Base-by-base conservation (phyloP, 2,113 vertebrate species). In the Tricholaema leucomelas region DNA sequence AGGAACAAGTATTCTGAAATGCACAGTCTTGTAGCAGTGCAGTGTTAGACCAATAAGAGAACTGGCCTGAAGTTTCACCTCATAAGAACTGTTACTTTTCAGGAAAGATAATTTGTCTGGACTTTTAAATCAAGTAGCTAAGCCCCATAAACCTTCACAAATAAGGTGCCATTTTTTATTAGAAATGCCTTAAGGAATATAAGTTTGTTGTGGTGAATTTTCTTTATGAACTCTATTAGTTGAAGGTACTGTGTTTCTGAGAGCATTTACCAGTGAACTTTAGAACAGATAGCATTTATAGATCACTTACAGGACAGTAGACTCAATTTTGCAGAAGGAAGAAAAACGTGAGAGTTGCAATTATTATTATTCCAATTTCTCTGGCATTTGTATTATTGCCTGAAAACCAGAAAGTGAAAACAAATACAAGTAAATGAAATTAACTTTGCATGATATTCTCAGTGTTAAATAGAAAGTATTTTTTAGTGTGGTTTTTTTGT, bases 341-440 rank as follows among this genome's bases (percentile, higher is more conserved):
- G 4, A 8, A 35, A 56, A 66, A 46, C 31, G 3, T 38, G 10
- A 27, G 12, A 69, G 23, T 82, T 82, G 24, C 5, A 75, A 30
- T 56, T 67, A 19, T 54, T 67, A 19, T 54, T 79, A 25, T 38
- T 85, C 16, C 40, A 81, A 73, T 23, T 15, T 40, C 8, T 78
- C 12, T 52, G 67, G 27, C 8, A 67, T 86, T 90, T 86, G 23
- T 18, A 5, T 69, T 92, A 35, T 69, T 91, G 40, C 50, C 50
- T 82, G 48, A 93, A 65, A 95, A 91, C 12, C 11, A 88, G 35
- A 88, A 88, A 85, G 46, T 92, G 44, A 85, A 95, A 94, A 87
- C 77, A 93, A 86, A 76, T 76, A 5, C 65, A 88, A 89, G 33
- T 66, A 83, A 95, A 90, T 20, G 10, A 92, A 91, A 63, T 84